Evolutionary conservation across 2,888 invertebrate genomes (phyloP), one percentile per base, ranked within the genome.

Genomic region (Napeogenes sylphis): DNA sequence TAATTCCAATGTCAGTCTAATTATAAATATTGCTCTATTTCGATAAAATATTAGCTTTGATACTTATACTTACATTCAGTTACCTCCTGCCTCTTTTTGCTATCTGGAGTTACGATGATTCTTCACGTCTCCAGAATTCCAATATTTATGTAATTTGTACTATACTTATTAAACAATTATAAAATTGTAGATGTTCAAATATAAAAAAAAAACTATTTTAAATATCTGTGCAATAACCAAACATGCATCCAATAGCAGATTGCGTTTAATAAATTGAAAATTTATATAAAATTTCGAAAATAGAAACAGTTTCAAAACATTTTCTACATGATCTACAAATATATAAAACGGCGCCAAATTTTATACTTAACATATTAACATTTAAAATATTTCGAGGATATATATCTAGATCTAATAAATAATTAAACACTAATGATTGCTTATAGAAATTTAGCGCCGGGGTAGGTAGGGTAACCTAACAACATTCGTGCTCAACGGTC

Each of bases 401-500:
- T 21, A 21, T 59, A 64, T 59, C 60, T 66, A 69, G 53, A 62
- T 61, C 68, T 71, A 69, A 65, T 70, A 67, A 62, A 63, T 70
- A 70, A 61, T 63, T 51, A 42, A 42, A 65, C 70, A 71, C 70
- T 67, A 71, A 21, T 21, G 67, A 68, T 64, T 64, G 59, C 47
- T 65, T 67, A 58, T 66, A 67, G 65, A 73, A 79, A 79, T 84
- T 86, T 81, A 87, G 79, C 85, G 83, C 84, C 83, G 82, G 74
- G 59, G 59, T 65, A 73, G 73, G 70, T 68, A 79, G 82, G 87
- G 84, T 21, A 21, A 75, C 88, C 89, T 88, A 87, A 81, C 79
- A 84, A 87, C 82, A 86, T 80, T 84, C 87, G 86, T 87, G 88
- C 87, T 84, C 75, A 85, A 85, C 85, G 85, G 77, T 81, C 76